Evolutionary conservation across 1,140 invertebrate genomes (phyloP).

Genomic region (Matsumurasca onukii): DNA sequence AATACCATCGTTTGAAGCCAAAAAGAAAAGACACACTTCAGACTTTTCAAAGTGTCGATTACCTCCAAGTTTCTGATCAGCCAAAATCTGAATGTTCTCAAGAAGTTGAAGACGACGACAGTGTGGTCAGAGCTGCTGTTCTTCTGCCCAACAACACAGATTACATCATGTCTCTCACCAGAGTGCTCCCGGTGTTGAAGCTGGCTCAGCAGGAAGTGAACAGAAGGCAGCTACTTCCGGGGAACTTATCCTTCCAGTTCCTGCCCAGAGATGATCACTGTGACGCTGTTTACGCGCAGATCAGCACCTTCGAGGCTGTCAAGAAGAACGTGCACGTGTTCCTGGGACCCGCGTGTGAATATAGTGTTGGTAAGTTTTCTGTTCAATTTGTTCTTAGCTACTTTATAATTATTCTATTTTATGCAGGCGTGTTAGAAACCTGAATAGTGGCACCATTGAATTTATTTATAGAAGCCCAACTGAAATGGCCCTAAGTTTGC

Average conservation of each 20-base stretch:
- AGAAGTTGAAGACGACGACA: not conserved
- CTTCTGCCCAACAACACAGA: conserved; percentile 55
- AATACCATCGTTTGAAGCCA: no score
- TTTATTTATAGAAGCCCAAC: no score
- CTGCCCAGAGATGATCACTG: conserved; percentile 64
- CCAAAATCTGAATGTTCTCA: not conserved
- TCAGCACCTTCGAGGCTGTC: conserved; percentile 64
- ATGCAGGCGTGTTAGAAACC: no score
- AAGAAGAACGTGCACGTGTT: conserved; percentile 64
- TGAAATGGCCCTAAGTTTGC: no score
- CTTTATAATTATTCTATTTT: no score
- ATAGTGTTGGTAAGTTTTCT: conserved; percentile 63
- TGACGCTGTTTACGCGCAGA: conserved; percentile 65
- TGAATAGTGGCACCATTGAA: no score
- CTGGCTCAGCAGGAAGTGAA: conserved; percentile 55
- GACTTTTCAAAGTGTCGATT: no score
- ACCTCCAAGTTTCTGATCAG: not conserved
- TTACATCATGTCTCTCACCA: conserved; percentile 51
- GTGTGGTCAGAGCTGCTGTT: conserved; percentile 52
- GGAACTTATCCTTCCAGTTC: conserved; percentile 57
- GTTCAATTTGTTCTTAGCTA: no score
- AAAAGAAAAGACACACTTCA: no score
- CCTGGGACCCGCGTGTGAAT: conserved; percentile 74
- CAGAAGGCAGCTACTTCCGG: conserved; percentile 53
- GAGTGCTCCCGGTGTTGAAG: conserved; percentile 56